phyloP scores from a whole-genome alignment of 64 coral and sea anemone species.

The Dendronephthya gigantea region DNA sequence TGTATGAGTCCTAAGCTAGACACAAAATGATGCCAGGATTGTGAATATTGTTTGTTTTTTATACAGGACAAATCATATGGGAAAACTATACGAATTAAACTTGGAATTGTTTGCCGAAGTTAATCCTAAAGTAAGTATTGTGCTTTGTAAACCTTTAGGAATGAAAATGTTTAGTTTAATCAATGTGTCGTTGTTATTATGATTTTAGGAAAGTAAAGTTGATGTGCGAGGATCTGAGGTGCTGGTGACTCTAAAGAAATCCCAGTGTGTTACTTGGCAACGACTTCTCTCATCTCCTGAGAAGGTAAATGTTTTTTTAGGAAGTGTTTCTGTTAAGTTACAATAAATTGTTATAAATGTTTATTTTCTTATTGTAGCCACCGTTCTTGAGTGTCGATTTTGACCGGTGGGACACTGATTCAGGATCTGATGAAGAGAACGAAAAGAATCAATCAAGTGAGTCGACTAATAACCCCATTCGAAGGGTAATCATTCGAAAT shows the following conservation, averaged over 20 bases:
- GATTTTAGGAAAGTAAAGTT: background rate
- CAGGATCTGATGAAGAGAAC: background rate
- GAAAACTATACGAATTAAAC: background rate
- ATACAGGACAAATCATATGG: background rate
- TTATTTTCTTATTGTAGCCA: background rate
- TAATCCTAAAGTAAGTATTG: background rate
- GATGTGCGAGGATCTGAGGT: background rate
- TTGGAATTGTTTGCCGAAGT: background rate
- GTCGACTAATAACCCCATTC: background rate
- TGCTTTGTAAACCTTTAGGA: background rate
- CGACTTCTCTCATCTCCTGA: background rate
- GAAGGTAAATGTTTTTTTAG: background rate
- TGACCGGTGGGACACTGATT: conserved; percentile 3
- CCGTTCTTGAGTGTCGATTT: background rate
- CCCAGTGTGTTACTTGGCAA: background rate
- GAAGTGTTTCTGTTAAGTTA: too few species aligned
- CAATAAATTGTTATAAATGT: too few species aligned
- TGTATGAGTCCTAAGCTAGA: background rate
- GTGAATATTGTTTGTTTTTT: background rate
- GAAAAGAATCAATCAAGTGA: background rate
- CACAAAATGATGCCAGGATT: background rate
- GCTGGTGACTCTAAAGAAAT: background rate
- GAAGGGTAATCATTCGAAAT: too few species aligned
- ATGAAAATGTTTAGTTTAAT: background rate
- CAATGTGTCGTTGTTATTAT: background rate